phyloP scores from a whole-genome alignment of 2,113 vertebrate species.

The Haemorhous mexicanus region DNA sequence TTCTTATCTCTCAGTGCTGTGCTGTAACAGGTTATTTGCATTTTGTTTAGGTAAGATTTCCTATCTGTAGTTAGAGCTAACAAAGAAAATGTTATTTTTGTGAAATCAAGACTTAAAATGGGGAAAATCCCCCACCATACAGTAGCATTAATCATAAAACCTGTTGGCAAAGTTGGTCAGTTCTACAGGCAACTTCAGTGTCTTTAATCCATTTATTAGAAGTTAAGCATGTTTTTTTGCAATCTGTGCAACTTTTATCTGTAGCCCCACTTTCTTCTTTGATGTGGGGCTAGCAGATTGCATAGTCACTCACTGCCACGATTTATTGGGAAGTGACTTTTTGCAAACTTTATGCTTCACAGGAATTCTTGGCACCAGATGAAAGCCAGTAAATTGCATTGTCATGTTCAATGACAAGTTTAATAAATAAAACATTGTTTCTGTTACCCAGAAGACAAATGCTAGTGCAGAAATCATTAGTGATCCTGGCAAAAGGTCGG shows the following conservation, averaged over 20 bases:
- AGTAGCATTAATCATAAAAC: neutral
- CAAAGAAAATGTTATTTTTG: neutral
- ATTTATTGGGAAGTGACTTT: neutral
- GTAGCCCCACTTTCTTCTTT: neutral
- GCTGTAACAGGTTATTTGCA: neutral
- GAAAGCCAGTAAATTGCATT: constrained; percentile 59
- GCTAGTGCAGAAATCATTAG: neutral
- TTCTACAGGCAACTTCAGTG: neutral
- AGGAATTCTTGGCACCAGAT: constrained; percentile 52
- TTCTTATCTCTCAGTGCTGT: neutral
- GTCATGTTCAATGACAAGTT: constrained; percentile 57
- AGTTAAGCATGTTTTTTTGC: neutral
- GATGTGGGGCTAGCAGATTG: neutral
- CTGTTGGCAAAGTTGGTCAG: neutral
- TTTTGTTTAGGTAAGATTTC: neutral
- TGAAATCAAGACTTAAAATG: neutral
- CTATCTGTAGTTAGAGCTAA: neutral
- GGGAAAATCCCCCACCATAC: neutral
- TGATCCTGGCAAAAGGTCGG: neutral
- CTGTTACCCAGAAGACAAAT: constrained; percentile 55
- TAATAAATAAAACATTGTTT: constrained; percentile 61
- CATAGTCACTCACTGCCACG: neutral
- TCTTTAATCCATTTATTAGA: neutral
- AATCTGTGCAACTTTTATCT: neutral
- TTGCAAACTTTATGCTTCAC: constrained; percentile 31